Conservation (phyloP, 2,888 invertebrate species). For the Macroteleia sp. region DNA sequence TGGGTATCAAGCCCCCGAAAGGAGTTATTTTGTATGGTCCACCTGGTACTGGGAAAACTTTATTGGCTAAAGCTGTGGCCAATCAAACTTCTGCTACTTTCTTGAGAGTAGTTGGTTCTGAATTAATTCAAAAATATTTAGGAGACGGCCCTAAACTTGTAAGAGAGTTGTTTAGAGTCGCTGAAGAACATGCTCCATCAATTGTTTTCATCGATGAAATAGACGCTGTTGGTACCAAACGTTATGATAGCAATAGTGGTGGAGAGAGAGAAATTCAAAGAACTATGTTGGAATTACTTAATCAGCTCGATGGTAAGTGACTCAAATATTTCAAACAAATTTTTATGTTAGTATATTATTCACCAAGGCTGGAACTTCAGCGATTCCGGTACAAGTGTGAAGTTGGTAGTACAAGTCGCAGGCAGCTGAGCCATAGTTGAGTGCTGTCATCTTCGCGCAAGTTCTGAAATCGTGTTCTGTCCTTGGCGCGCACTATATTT, state of each 20-base stretch:
- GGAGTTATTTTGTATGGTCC: slow-evolving; percentile 99
- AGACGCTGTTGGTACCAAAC: slow-evolving; percentile 99
- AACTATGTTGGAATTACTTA: slow-evolving; percentile 99
- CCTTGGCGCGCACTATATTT: too few species aligned
- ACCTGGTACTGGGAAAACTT: slow-evolving; percentile 99
- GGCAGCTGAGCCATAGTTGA: too few species aligned
- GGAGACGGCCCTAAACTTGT: slow-evolving; percentile 99
- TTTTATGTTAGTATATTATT: too few species aligned
- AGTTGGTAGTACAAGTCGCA: too few species aligned
- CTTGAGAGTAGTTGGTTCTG: slow-evolving; percentile 99
- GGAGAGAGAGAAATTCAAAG: slow-evolving; percentile 99
- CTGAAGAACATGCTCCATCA: slow-evolving; percentile 99
- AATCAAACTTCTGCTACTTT: slow-evolving; percentile 99
- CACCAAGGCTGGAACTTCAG: too few species aligned
- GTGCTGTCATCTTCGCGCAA: too few species aligned
- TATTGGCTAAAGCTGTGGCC: slow-evolving; percentile 99
- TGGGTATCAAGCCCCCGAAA: slow-evolving; percentile 99
- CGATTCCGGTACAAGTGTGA: too few species aligned
- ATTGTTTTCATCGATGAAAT: slow-evolving; percentile 99
- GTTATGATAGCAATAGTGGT: slow-evolving; percentile 99
- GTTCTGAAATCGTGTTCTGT: too few species aligned
- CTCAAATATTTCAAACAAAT: too few species aligned
- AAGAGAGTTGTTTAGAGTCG: slow-evolving; percentile 98
- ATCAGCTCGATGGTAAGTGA: slow-evolving; percentile 96
- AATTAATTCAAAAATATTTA: slow-evolving; percentile 99